phyloP scores from a whole-genome alignment of 1,140 invertebrate genomes.

The Zaprionus lachaisei region DNA sequence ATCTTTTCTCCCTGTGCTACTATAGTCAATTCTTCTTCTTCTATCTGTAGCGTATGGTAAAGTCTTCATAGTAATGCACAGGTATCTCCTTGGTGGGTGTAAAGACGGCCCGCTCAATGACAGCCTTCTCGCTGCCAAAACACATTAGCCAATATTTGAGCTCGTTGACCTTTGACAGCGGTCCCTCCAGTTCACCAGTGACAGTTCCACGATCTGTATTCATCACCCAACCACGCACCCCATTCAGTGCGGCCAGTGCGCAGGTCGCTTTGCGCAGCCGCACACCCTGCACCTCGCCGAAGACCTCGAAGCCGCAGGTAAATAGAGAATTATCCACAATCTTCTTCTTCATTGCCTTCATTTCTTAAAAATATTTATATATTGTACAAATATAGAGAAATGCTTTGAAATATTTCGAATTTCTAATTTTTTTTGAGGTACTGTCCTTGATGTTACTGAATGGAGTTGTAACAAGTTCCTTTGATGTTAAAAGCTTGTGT shows the following conservation, averaged over 20 bases:
- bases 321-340: slow-evolving; percentile 47
- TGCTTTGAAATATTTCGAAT: neutral
- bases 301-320: slow-evolving; percentile 86
- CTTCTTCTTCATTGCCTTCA: slow-evolving; percentile 9
- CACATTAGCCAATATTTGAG: slow-evolving; percentile 88
- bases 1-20: neutral
- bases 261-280: slow-evolving; percentile 87
- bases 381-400: neutral
- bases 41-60: slow-evolving; percentile 50
- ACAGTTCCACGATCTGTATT: slow-evolving; percentile 88
- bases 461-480: neutral
- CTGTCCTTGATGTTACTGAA: neutral
- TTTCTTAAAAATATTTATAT: neutral
- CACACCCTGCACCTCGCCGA: slow-evolving; percentile 87
- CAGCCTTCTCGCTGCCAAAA: slow-evolving; percentile 87
- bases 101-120: slow-evolving; percentile 87
- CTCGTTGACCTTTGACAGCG: slow-evolving; percentile 85
- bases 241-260: slow-evolving; percentile 85
- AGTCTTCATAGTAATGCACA: slow-evolving; percentile 49
- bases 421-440: neutral
- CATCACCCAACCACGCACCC: slow-evolving; percentile 88
- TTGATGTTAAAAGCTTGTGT: neutral
- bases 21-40: no score
- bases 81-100: slow-evolving; percentile 72
- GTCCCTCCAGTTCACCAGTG: slow-evolving; percentile 87